Evolutionary conservation across 2,797 vertebrate species (phyloP).

Genomic region (Tragelaphus eurycerus): DNA sequence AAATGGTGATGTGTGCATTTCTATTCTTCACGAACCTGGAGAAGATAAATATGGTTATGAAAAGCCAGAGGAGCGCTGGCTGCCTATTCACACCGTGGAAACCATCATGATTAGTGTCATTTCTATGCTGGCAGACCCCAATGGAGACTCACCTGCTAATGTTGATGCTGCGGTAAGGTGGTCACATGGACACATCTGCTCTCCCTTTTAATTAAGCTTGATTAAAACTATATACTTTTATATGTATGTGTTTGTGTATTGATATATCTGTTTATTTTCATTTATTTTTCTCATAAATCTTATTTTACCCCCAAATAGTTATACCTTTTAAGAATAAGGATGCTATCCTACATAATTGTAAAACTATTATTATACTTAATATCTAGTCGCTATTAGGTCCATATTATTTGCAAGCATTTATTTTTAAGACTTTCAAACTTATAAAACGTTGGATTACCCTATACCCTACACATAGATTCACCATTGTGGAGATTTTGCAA

Average conservation of each 20-base stretch:
- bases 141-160: conserved; percentile 98
- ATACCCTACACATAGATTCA: neutral
- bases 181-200: neutral
- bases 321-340: neutral
- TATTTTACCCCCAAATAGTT: neutral
- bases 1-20: conserved; percentile 99
- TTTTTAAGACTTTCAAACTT: neutral
- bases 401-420: neutral
- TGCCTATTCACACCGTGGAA: conserved; percentile 99
- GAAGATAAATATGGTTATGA: conserved; percentile 99
- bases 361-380: neutral
- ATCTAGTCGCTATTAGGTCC: neutral
- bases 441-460: neutral
- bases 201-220: neutral
- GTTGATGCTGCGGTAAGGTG: conserved; percentile 97
- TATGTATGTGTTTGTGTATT: neutral
- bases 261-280: neutral
- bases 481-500: neutral
- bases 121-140: conserved; percentile 99
- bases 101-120: conserved; percentile 99
- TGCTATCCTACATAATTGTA: neutral
- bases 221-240: neutral
- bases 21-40: conserved; percentile 98
- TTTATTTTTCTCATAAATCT: neutral
- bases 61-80: conserved; percentile 99